Percentiles rank a stretch among this genome's conserved stretches.
phyloP scores from a whole-genome alignment of 2,797 vertebrate genomes.

The Poecilia wingei region DNA sequence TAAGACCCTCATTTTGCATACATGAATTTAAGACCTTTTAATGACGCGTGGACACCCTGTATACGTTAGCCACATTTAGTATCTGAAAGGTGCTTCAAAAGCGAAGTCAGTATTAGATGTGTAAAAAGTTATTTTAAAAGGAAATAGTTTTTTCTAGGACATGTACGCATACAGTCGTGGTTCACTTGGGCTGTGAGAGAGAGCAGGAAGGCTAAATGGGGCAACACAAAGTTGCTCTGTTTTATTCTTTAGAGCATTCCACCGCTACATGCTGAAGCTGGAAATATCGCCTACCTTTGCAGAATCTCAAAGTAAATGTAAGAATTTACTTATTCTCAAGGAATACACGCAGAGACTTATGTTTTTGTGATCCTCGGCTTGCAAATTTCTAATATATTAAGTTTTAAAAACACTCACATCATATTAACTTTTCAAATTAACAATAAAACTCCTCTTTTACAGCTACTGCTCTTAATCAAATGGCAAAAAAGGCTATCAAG shows the following conservation, averaged over 20 bases:
- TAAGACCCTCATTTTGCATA: too few relatives aligned
- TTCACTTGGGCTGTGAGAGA: neutral
- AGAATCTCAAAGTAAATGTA: neutral
- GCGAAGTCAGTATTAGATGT: neutral
- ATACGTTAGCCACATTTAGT: neutral
- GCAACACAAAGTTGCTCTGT: neutral
- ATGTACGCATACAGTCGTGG: neutral
- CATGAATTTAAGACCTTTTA: too few relatives aligned
- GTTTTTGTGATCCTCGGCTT: neutral
- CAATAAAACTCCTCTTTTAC: neutral
- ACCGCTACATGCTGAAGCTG: neutral
- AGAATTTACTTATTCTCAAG: neutral
- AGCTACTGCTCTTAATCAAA: neutral
- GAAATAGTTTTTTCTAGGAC: neutral
- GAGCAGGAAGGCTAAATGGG: neutral
- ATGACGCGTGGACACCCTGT: too few relatives aligned
- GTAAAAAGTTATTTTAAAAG: neutral
- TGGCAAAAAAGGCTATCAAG: neutral
- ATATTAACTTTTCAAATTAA: neutral
- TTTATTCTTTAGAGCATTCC: neutral
- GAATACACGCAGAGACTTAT: neutral
- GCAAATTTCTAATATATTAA: neutral
- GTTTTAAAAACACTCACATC: neutral
- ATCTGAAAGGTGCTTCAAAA: neutral
- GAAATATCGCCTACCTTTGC: neutral